A percentile compares a stretch with the other conserved stretches of the same genome.
Evolutionary conservation across 1,140 invertebrate genomes (phyloP).

Genomic region (Acromyrmex charruanus): DNA sequence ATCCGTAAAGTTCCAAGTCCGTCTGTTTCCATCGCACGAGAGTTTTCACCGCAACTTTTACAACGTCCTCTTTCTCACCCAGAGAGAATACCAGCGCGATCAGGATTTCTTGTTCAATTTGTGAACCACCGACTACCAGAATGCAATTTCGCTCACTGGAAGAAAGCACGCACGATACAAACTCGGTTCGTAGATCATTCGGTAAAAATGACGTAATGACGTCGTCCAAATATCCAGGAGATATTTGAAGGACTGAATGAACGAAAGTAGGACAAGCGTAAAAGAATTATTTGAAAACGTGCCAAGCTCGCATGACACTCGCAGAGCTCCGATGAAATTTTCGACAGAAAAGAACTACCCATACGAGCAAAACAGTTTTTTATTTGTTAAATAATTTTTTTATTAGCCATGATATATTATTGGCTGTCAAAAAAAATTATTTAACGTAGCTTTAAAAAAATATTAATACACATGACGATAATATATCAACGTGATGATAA

Average conservation of each 20-base stretch:
- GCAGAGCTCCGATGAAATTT: neutral
- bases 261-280: neutral
- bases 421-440: neutral
- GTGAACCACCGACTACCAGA: slow-evolving; percentile 56
- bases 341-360: neutral
- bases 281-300: neutral
- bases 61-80: slow-evolving; percentile 39
- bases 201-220: slow-evolving; percentile 31
- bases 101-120: slow-evolving; percentile 67
- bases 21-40: slow-evolving; percentile 21
- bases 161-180: slow-evolving; percentile 20
- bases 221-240: neutral
- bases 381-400: neutral
- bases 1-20: slow-evolving; percentile 25
- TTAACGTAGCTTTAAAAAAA: neutral
- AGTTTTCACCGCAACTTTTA: slow-evolving; percentile 34
- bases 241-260: neutral
- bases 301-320: neutral
- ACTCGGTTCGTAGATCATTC: slow-evolving; percentile 8
- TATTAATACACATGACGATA: no score
- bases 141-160: slow-evolving; percentile 63
- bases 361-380: neutral
- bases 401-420: neutral
- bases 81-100: slow-evolving; percentile 57
- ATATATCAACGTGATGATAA: no score